phyloP scores from a whole-genome alignment of 2,113 vertebrate genomes.

The Chloropsis hardwickii region DNA sequence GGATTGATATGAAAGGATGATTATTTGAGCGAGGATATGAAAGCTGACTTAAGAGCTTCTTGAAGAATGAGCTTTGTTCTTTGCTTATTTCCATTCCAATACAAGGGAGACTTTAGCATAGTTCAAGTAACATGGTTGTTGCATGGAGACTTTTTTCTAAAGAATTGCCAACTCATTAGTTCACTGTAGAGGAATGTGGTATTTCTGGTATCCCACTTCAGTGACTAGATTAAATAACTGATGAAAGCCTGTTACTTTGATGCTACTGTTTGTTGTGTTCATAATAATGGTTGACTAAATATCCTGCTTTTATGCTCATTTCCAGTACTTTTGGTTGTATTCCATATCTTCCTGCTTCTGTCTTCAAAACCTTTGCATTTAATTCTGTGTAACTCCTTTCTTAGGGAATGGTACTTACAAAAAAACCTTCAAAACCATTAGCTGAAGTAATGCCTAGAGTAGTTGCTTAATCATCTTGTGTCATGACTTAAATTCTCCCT shows the following conservation, averaged over 20 bases:
- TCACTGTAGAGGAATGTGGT: conserved; percentile 37
- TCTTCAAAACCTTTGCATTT: not conserved
- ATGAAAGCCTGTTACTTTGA: conserved; percentile 1
- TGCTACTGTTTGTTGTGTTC: not conserved
- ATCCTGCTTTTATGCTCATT: not conserved
- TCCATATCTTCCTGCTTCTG: not conserved
- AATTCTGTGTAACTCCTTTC: not conserved
- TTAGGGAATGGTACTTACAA: not conserved
- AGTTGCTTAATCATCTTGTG: not conserved
- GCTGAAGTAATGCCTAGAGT: not conserved
- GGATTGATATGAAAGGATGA: not conserved
- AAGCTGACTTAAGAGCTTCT: not conserved
- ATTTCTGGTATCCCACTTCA: conserved; percentile 25
- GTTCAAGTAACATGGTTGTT: not conserved
- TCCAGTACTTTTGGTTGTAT: not conserved
- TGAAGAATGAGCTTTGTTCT: not conserved
- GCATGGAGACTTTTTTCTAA: not conserved
- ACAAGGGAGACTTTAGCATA: not conserved
- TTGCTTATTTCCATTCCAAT: not conserved
- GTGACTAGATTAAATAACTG: conserved; percentile 43
- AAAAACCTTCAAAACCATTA: not conserved
- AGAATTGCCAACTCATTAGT: conserved; percentile 3
- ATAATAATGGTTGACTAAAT: not conserved
- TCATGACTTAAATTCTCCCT: not conserved
- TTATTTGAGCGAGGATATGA: not conserved